A percentile compares a stretch with the other conserved stretches of the same genome.
Evolutionary conservation across 92 coral and sea anemone species (phyloP).

Genomic region (Actinostola sp.): DNA sequence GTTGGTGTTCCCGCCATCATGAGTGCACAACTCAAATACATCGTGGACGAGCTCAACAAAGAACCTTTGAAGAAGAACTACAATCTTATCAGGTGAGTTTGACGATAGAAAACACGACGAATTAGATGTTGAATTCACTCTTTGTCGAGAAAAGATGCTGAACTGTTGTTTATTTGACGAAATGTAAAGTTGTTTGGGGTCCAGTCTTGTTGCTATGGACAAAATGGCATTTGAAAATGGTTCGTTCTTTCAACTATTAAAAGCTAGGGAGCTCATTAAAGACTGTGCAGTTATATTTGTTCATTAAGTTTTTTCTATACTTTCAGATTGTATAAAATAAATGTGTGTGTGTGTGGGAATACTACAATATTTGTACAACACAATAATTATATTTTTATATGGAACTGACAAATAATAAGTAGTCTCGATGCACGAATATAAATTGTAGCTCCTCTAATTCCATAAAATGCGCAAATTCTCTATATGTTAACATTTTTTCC

Average conservation of each 20-base stretch:
- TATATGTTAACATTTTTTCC: too few relatives aligned
- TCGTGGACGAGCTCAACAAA: conserved; percentile 94
- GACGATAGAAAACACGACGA: background rate
- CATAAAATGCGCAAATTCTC: too few relatives aligned
- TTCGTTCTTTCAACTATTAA: too few relatives aligned
- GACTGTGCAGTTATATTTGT: background rate
- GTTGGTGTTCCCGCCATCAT: conserved; percentile 54
- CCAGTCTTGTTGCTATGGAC: conserved; percentile 13
- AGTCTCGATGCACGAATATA: too few relatives aligned
- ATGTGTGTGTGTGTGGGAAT: too few relatives aligned
- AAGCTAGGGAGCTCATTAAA: conserved; percentile 3
- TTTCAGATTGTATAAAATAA: background rate
- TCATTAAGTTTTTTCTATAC: background rate
- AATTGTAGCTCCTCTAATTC: too few relatives aligned
- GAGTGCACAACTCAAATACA: conserved; percentile 94
- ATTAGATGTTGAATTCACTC: background rate
- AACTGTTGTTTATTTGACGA: background rate
- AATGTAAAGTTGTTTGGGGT: conserved; percentile 11
- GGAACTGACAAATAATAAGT: too few relatives aligned
- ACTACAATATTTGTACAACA: too few relatives aligned
- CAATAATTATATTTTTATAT: too few relatives aligned
- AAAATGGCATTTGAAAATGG: too few relatives aligned
- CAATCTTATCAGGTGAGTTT: conserved; percentile 92
- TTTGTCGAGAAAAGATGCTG: background rate
- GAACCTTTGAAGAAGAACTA: conserved; percentile 94